Conservation (phyloP, 2,888 invertebrate species). For the Uropetala carovei region DNA sequence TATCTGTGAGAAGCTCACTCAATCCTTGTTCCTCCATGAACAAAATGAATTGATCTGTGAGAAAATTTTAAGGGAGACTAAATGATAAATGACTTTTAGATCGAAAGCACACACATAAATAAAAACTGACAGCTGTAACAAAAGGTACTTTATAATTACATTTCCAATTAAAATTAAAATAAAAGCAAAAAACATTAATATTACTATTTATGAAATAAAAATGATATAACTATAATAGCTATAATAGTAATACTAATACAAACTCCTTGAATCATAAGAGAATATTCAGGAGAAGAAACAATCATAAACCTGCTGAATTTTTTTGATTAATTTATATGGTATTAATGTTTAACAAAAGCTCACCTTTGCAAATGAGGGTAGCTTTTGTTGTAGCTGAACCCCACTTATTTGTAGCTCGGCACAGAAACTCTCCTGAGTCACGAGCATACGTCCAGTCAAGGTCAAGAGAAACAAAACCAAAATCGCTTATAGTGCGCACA, state of each 20-base stretch:
- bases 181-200: no score
- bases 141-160: no score
- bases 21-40: constrained; percentile 65
- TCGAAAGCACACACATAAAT: not conserved
- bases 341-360: constrained; percentile 75
- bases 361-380: constrained; percentile 90
- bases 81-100: not conserved
- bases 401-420: constrained; percentile 95
- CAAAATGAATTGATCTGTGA: constrained; percentile 63
- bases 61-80: constrained; percentile 54
- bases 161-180: no score
- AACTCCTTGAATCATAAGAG: not conserved
- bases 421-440: constrained; percentile 94
- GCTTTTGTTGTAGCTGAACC: constrained; percentile 95
- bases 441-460: constrained; percentile 93
- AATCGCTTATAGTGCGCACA: constrained; percentile 96
- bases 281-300: not conserved
- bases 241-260: not conserved
- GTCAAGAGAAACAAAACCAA: constrained; percentile 94
- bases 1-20: constrained; percentile 50
- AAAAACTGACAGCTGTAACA: no score
- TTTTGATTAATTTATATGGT: not conserved
- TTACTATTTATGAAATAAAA: not conserved
- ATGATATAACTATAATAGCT: not conserved
- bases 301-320: not conserved